Evolutionary conservation across 2,888 invertebrate genomes (phyloP), one percentile per base, ranked within the genome.

Genomic region (Agonopterix heracliana): DNA sequence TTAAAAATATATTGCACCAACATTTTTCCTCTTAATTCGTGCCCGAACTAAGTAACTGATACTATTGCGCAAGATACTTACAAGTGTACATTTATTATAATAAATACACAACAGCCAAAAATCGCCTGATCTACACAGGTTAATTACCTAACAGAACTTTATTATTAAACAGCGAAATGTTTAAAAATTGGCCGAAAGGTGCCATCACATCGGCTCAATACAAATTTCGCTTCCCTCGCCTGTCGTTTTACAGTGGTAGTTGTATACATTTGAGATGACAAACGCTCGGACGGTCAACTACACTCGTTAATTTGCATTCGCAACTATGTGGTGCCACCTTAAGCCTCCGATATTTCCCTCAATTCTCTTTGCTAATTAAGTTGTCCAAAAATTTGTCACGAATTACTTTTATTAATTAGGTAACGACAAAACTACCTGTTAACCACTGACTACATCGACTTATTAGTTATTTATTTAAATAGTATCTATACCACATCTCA

Each of bases 381-480:
- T 74, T 68, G 63, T 75, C 74, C 74, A 71, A 74, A 60, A 49
- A 53, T 26, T 26, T 26, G 60, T 65, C 58, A 74, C 59, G 67
- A 77, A 77, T 71, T 68, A 70, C 59, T 68, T 60, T 67, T 59
- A 54, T 63, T 66, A 68, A 70, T 73, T 70, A 79, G 77, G 78
- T 83, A 86, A 85, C 78, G 76, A 83, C 78, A 77, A 78, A 74
- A 81, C 86, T 87, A 87, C 82, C 81, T 74, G 72, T 75, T 73
- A 86, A 85, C 83, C 83, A 81, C 73, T 73, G 84, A 86, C 85
- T 88, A 87, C 85, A 78, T 82, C 72, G 71, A 83, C 82, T 82
- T 84, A 84, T 68, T 71, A 71, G 64, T 76, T 76, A 76, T 65
- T 65, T 58, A 73, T 71, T 81, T 83, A 79, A 79, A 81, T 81